Evolutionary conservation across 1,140 invertebrate genomes (phyloP).

Genomic region (Pemphigus obesinymphae): DNA sequence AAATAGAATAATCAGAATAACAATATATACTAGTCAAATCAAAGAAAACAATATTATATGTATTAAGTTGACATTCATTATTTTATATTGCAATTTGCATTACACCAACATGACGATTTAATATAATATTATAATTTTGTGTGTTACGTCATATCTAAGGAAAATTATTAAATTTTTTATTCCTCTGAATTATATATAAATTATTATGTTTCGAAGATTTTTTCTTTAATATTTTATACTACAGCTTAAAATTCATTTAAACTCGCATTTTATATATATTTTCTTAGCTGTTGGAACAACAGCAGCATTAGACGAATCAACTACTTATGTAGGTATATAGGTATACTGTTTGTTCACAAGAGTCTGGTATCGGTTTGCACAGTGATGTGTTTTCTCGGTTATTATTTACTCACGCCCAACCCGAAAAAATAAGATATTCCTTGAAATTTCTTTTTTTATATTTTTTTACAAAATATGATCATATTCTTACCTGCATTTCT

Average conservation of each 20-base stretch:
- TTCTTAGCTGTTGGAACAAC: neutral
- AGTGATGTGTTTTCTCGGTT: neutral
- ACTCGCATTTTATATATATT: neutral
- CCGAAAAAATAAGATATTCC: neutral
- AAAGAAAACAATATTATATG: too few species aligned
- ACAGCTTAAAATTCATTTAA: neutral
- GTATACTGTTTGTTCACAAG: neutral
- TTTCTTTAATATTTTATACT: neutral
- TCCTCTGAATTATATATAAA: neutral
- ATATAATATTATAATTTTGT: too few species aligned
- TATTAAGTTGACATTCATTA: too few species aligned
- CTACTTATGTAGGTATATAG: too few species aligned
- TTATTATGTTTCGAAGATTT: neutral
- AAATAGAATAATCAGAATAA: too few species aligned
- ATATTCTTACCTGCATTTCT: conserved; percentile 63
- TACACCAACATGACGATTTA: too few species aligned
- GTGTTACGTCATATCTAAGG: too few species aligned
- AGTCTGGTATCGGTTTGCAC: neutral
- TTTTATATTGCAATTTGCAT: too few species aligned
- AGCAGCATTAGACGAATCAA: too few species aligned
- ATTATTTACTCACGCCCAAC: neutral
- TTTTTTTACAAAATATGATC: neutral
- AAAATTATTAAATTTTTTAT: too few species aligned
- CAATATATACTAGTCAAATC: too few species aligned
- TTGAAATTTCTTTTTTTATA: neutral